Evolutionary conservation across 2,888 invertebrate species (phyloP), one percentile per base, ranked within the genome.

Genomic region (Leptinotarsa rubiginosa): DNA sequence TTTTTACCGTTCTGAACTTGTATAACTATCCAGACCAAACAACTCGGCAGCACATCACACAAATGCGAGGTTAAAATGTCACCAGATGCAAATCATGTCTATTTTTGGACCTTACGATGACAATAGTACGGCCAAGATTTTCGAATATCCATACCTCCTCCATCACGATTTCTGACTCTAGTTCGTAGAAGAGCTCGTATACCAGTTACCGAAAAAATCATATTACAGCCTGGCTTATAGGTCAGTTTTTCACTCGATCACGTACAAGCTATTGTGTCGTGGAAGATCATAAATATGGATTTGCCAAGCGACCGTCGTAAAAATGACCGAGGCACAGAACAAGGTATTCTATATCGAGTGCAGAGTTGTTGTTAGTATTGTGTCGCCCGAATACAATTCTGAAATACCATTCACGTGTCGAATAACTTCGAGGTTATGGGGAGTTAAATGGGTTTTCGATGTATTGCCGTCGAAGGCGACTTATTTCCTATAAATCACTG

Each of bases 211-310:
- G 41, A 59, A 65, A 72, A 73, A 74, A 72, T 75, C 70, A 41
- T 18, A 65, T 73, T 77, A 75, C 62, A 62, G 10, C 62, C 31
- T 16, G 69, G 77, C 73, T 74, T 77, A 75, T 75, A 74, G 77
- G 78, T 78, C 78, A 78, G 77, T 78, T 80, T 73, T 69, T 76
- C 80, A 75, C 77, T 75, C 69, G 74, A 77, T 80, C 80, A 80
- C 80, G 80, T 80, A 78, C 77, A 20, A 56, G 73, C 74, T 64
- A 78, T 78, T 80, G 78, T 79, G 77, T 74, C 66, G 69, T 64
- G 13, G 73, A 54, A 62, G 75, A 68, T 72, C 75, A 66, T 75
- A 77, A 77, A 77, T 77, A 75, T 75, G 74, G 65, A 74, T 70
- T 72, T 75, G 75, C 71, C 70, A 65, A 75, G 75, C 72, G 73